Evolutionary conservation across 1,140 invertebrate species (phyloP), one percentile per base, ranked within the genome.

Genomic region (Heliconius congener): DNA sequence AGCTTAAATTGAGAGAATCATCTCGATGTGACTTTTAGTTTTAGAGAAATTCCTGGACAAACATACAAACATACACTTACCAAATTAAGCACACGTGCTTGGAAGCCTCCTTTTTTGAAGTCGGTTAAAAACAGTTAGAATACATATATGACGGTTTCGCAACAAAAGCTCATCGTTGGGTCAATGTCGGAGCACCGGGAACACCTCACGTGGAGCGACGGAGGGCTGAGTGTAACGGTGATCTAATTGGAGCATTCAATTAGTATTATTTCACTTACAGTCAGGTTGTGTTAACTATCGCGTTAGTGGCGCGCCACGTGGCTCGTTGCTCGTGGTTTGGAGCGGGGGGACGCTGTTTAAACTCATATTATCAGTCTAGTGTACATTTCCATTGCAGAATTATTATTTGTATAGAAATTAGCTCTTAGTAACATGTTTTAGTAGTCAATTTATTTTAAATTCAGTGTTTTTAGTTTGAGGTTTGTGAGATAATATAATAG

Each of bases 191-290:
- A 23, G 23, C 57, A 66, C 2, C n/a, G 18, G 19, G 8, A 23
- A 23, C 42, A 57, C 19, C n/a, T 23, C 55, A 4, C 70, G 70
- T 27, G 70, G 55, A 57, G 70, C 52, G 71, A 78, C 55, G 30
- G 71, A 13, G 72, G 30, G 50, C 55, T 77, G 70, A 70, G 57
- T 27, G 57, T 74, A 60, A 73, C 55, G 76, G 34, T 19, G 71
- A 78, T 60, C 71, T 60, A 78, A 74, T 66, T 73, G 23, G 72
- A 72, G 77, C 60, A 78, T 78, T 78, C 72, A 74, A 74, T 78
- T 78, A 78, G 57, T 78, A 78, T 78, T 78, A 78, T 74, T 77
- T 78, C 77, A 70, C 77, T 72, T 78, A 78, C 55, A 78, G 77
- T 66, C 72, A 78, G 77, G 55, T 66, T 66, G 77, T 74, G 77